Evolutionary conservation across 2,888 invertebrate genomes (phyloP), one percentile per base, ranked within the genome.

Genomic region (Neelides folsomi): DNA sequence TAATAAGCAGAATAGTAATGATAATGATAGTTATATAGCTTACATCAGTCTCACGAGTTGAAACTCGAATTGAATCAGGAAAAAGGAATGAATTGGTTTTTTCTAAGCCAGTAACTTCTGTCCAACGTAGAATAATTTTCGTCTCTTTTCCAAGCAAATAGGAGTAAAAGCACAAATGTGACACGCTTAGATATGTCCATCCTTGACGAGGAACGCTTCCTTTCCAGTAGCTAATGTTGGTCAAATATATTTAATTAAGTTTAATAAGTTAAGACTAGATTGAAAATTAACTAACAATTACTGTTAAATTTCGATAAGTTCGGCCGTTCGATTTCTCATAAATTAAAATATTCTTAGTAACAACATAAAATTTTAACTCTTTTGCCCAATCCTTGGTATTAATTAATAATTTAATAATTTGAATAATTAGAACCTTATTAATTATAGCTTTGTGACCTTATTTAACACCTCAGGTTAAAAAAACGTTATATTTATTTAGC

Each of bases 131-230:
- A 61, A 86, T 82, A 45, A 93, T 76, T 66, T 85, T 86, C 4
- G 87, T 88, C 70, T 94, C 90, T 54, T 79, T 82, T 8, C 94
- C 92, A 71, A 97, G 78, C 67, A 97, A 82, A 68, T 87, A 92
- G 0, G 95, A 88, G 71, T 95, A 86, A 73, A 97, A 98, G 69
- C 93, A 93, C 70, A 95, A 78, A 70, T 92, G 89, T 70, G 93
- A 90, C 36, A 97, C 83, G 16, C 94, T 93, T n/a, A 97, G 77
- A 69, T 95, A 98, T 69, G 97, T 76, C 83, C 92, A 90, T 35
- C 97, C 97, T 74, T 95, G 95, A n/a, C 88, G 76, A 0, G 94
- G 95, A 63, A 97, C 76, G 69, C 82, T 82, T 36, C 87, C 84
- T 71, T 90, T 92, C 82, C 90, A 87, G 68, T 88, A 93, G 68